Percentiles rank a stretch among this genome's conserved stretches.
These are phyloP conservation scores for Chlorodrepanis virens DNA, from an alignment of 2,113 vertebrate species.

Conservation along the genomic window DNA sequence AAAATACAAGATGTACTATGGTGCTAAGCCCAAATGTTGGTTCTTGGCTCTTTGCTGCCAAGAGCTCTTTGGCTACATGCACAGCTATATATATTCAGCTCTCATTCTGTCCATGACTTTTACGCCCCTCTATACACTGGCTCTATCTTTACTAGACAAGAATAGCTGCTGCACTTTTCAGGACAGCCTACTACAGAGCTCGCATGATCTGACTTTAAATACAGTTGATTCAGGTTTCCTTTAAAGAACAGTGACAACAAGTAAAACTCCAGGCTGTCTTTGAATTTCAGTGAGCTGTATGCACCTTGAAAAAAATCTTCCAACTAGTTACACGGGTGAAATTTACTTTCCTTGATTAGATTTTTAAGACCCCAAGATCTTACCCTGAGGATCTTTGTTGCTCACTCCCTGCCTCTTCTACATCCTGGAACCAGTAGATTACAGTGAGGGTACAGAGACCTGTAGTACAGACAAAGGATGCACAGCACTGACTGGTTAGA, in stretches of 20 bases:
- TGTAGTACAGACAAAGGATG: background rate
- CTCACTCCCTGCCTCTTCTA: background rate
- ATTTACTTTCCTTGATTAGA: background rate
- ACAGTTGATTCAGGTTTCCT: background rate
- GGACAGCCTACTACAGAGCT: background rate
- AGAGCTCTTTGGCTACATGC: background rate
- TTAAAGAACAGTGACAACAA: background rate
- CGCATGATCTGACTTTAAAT: background rate
- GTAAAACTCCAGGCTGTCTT: background rate
- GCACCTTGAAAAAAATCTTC: background rate
- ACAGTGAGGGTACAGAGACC: background rate
- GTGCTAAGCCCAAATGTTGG: background rate
- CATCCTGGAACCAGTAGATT: background rate
- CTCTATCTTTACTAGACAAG: background rate
- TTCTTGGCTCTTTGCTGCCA: background rate
- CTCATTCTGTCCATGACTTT: background rate
- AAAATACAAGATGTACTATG: background rate
- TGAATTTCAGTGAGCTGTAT: background rate
- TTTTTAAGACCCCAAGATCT: background rate
- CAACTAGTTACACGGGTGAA: background rate
- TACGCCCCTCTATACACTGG: background rate
- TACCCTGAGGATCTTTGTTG: background rate
- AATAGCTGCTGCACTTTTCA: background rate
- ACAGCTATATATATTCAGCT: background rate
- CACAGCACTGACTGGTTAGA: background rate